Conservation (phyloP, 2,797 vertebrate species). For the Poeciliopsis turneri region DNA sequence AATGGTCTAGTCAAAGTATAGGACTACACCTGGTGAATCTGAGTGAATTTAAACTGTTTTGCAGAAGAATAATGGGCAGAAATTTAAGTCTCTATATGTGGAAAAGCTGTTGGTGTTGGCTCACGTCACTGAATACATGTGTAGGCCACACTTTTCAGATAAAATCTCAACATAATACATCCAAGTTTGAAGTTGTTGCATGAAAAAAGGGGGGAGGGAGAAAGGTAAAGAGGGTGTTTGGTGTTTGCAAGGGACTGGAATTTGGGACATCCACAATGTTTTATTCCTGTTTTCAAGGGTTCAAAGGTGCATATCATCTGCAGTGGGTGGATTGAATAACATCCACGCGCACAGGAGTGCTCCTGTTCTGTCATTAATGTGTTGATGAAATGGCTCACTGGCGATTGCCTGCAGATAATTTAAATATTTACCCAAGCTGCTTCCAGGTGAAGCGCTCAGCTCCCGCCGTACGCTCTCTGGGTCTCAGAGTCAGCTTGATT, state of each 20-base stretch:
- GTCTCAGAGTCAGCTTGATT: constrained; percentile 28
- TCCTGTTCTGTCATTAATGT: constrained; percentile 19
- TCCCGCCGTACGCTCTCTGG: constrained; percentile 12
- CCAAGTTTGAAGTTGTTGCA: background rate
- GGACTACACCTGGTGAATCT: background rate
- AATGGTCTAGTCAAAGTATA: background rate
- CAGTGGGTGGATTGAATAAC: constrained; percentile 7
- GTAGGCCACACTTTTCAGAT: background rate
- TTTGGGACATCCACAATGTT: background rate
- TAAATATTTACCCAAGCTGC: constrained; percentile 39
- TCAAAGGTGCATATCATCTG: constrained; percentile 8
- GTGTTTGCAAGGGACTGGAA: background rate
- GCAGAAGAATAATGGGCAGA: background rate
- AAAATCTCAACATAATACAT: background rate
- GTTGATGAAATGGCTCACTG: constrained; percentile 19
- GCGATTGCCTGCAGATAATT: constrained; percentile 33
- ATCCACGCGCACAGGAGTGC: background rate
- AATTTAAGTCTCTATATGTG: background rate
- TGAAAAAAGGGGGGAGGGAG: background rate
- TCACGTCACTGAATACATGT: too few species aligned
- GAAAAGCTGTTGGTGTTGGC: background rate
- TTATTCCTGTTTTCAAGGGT: constrained; percentile 10
- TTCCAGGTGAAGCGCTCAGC: constrained; percentile 9
- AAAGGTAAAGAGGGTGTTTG: background rate
- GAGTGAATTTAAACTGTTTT: background rate